Evolutionary conservation across 2,797 vertebrate genomes (phyloP).

Genomic region (Mustela erminea): DNA sequence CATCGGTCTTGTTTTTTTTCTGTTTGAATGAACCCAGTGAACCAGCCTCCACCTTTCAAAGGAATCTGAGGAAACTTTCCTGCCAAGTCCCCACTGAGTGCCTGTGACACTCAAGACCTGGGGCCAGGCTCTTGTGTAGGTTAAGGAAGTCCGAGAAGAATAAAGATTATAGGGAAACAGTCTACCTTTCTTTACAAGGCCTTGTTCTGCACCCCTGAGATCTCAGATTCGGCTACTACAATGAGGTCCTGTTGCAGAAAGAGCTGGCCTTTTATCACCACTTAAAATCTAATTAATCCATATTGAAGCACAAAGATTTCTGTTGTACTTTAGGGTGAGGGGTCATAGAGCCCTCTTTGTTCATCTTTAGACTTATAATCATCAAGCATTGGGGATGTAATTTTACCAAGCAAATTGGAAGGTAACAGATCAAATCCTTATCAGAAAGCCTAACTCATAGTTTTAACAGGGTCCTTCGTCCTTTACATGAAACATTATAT

Average conservation of each 20-base stretch:
- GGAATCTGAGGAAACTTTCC: slow-evolving; percentile 32
- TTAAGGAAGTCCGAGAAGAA: slow-evolving; percentile 86
- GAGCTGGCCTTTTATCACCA: slow-evolving; percentile 91
- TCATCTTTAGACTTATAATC: slow-evolving; percentile 89
- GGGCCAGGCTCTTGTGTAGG: slow-evolving; percentile 82
- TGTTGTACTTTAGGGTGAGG: slow-evolving; percentile 93
- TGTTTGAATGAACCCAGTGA: slow-evolving; percentile 66
- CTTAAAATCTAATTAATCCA: slow-evolving; percentile 94
- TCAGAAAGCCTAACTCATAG: slow-evolving; percentile 89
- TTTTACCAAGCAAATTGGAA: slow-evolving; percentile 92
- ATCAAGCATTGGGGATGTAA: slow-evolving; percentile 90
- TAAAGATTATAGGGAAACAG: slow-evolving; percentile 89
- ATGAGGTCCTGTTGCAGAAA: slow-evolving; percentile 91
- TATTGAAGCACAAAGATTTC: slow-evolving; percentile 93
- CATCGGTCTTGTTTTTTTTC: background rate
- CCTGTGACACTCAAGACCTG: slow-evolving; percentile 1
- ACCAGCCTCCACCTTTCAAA: slow-evolving; percentile 63
- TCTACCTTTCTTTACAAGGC: slow-evolving; percentile 89
- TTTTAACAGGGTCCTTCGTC: slow-evolving; percentile 87
- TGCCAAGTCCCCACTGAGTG: slow-evolving; percentile 60
- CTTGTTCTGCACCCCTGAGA: slow-evolving; percentile 88
- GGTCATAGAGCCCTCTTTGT: slow-evolving; percentile 93
- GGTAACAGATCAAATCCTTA: slow-evolving; percentile 91
- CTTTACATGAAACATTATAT: slow-evolving; percentile 90
- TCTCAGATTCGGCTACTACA: slow-evolving; percentile 90